Evolutionary conservation across 2,113 vertebrate species (phyloP), one percentile per base, ranked within the genome.

Genomic region (Misgurnus anguillicaudatus): DNA sequence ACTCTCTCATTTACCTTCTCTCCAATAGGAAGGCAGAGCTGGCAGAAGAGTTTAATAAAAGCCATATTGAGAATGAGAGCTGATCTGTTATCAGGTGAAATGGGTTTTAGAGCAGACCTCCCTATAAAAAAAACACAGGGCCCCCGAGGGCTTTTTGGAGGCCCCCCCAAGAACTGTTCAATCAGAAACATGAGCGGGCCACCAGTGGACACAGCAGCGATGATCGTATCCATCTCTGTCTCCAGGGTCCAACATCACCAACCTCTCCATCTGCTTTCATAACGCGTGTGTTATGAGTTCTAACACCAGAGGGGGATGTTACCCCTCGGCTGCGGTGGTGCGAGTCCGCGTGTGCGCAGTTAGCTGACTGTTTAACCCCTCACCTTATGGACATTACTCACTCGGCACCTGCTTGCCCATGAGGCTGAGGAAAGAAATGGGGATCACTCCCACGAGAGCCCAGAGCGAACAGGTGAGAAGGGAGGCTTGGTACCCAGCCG

Each of bases 171-270:
- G 45, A 69, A 66, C 55, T 41, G 63, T 24, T 72, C 83, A 85
- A 85, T 88, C 87, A 74, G 80, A 80, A 62, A 62, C 70, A 72
- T 24, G 65, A 87, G 87, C 61, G 11, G n/a, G 73, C 69, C 80
- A 68, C 76, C 78, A 88, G 79, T 86, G 87, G 84, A 89, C 88
- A 90, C 88, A 86, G 84, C 85, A 89, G 24, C 2, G 24, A 85
- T 84, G 90, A 90, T 92, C 86, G 86, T 90, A 89, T 91, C 89
- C 47, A 48, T 16, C 58, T 67, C 73, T 80, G 79, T 87, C 89
- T 89, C 84, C 74, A 64, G 81, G 81, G 78, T 64, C 75, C 63
- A 53, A 16, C 67, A 57, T 42, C 24, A 48, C 63, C 47, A 61
- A 39, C 55, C 38, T 9, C 24, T 73, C 39, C 17, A 36, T 75